Evolutionary conservation across 2,113 vertebrate genomes (phyloP), one percentile per base, ranked within the genome.

Genomic region (Orcinus orca): DNA sequence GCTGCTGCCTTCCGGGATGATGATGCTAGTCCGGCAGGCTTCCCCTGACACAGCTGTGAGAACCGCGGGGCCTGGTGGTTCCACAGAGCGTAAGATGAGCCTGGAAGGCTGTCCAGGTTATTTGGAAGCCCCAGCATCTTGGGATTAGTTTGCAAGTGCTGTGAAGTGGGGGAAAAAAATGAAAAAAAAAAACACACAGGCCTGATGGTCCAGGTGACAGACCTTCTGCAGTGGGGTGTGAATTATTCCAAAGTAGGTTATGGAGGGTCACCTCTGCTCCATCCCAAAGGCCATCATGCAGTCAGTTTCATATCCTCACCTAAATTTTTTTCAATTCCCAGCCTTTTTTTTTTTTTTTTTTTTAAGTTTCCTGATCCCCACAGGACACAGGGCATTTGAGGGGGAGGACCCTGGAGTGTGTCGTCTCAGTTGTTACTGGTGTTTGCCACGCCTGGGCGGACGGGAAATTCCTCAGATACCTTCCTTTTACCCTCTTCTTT

Each of bases 21-120:
- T 20, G 36, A n/a, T 36, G 55, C 20, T 8, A 3, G 13, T 47
- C 68, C 21, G 1, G 12, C 20, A 1, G 36, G n/a, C 82, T 5
- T 0, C 13, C 63, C 58, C 20, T 3, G 15, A 53, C 25, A 15
- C 0, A 2, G 47, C 83, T 8, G 70, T 38, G 89, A 88, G 60
- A 44, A 15, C 44, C 23, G 0, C 1, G 1, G 14, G 1, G 82
- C 71, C n/a, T 38, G 33, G 36, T 20, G 65, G 53, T 21, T 38
- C 65, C 65, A 0, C 0, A 0, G n/a, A 25, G 50, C 4, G 0
- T 12, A 41, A 26, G 63, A 41, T 71, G 7, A 50, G 67, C 31
- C 6, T 5, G 2, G 70, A 67, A 79, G 88, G 65, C 38, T 3
- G 15, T 36, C 63, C 71, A 38, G 25, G 29, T 21, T 25, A 13